Base-by-base conservation (phyloP, 2,888 invertebrate species). In the Clivina fossor region DNA sequence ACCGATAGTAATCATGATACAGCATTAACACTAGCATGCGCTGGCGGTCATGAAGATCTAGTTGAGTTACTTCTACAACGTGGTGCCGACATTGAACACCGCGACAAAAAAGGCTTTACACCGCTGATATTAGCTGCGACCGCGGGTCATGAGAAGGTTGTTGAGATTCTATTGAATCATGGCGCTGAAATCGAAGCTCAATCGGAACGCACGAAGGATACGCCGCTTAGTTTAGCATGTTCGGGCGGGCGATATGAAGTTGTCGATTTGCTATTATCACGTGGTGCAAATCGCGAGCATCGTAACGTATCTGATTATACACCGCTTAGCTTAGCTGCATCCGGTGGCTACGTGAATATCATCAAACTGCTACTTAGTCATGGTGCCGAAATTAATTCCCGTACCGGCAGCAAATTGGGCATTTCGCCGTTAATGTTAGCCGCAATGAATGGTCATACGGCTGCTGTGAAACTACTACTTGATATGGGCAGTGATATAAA, bases 401-500 rank as follows among this genome's bases (percentile, higher is more conserved):
- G 94, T 62, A 94, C 93, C 46, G 96, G 96, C 41, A 94, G 94
- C 62, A 97, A 98, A 76, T 79, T 98, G 55, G 98, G 99, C 63
- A 99, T 99, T 68, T 97, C 97, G 1, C 99, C 99, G 3, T 80
- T 99, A 50, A 99, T 99, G 99, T 75, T 99, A 69, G 97, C 98
- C 13, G 95, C 98, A 18, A 99, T 99, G 98, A 99, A 99, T 79
- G 98, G 98, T 0, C 93, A 94, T 70, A 88, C 89, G 43, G 91
- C 93, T 58, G 97, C 97, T 35, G 98, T 98, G 37, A 90, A 93
- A 68, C 77, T 98, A 59, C 80, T 99, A 56, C 80, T 99, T 56
- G 98, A 99, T 74, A 93, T 93, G 85, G 98, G 98, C 62, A 95
- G 95, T 67, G 99, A 99, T 74, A 99, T 99, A 67, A 99, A 99